Evolutionary conservation across 2,113 vertebrate genomes (phyloP).

Genomic region (Psittacula cyanocephala): DNA sequence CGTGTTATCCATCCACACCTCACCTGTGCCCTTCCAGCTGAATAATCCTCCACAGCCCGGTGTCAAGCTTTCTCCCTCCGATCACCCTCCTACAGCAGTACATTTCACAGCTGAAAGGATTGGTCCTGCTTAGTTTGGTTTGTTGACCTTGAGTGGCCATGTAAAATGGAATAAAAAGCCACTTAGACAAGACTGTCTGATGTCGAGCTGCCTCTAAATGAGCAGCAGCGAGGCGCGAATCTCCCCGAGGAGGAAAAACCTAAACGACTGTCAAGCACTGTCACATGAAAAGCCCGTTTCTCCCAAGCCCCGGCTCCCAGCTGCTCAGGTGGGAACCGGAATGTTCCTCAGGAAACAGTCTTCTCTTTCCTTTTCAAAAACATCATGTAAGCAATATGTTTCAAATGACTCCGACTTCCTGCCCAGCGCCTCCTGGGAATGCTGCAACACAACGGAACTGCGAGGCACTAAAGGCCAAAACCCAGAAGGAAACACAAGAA

Average conservation of each 20-base stretch:
- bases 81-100: not conserved
- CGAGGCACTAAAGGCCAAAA: not conserved
- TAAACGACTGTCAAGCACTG: constrained; percentile 15
- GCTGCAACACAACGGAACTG: not conserved
- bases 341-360: constrained; percentile 27
- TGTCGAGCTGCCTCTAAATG: not conserved
- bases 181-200: constrained; percentile 22
- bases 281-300: not conserved
- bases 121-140: constrained; percentile 18
- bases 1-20: not conserved
- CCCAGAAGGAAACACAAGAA: not conserved
- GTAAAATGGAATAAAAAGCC: constrained; percentile 57
- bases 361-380: constrained; percentile 10
- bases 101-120: constrained; percentile 51
- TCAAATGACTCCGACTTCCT: not conserved
- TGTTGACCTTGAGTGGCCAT: constrained; percentile 30
- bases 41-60: not conserved
- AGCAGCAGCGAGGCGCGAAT: not conserved
- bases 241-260: not conserved
- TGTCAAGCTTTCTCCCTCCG: not conserved
- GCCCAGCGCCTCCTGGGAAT: not conserved
- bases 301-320: not conserved
- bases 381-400: not conserved
- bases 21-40: constrained; percentile 43
- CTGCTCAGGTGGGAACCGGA: constrained; percentile 12